phyloP scores from a whole-genome alignment of 2,113 vertebrate species.

The Dunckerocampus dactyliophorus region DNA sequence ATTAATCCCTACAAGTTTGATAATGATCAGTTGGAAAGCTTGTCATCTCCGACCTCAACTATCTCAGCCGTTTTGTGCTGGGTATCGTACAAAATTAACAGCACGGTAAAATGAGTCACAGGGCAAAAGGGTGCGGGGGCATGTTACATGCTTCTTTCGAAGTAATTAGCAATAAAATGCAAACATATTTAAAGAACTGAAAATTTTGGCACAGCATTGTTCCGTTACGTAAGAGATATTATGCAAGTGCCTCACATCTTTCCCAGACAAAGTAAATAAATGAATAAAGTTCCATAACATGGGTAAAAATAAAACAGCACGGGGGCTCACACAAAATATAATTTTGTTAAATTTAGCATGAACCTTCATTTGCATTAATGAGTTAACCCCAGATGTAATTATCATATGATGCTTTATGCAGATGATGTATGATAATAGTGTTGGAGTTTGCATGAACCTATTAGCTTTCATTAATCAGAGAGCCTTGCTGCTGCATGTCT shows the following conservation, averaged over 20 bases:
- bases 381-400: slow-evolving; percentile 29
- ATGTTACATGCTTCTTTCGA: not conserved
- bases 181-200: not conserved
- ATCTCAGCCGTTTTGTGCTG: too few species aligned
- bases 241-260: slow-evolving; percentile 8
- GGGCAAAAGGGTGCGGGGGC: not conserved
- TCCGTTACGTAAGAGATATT: not conserved
- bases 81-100: not conserved
- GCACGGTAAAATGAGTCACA: not conserved
- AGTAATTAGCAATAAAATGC: not conserved
- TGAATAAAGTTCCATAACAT: not conserved
- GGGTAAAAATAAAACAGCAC: slow-evolving; percentile 2
- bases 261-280: not conserved
- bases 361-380: slow-evolving; percentile 54
- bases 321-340: slow-evolving; percentile 17
- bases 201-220: not conserved
- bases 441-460: slow-evolving; percentile 41
- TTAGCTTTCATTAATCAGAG: slow-evolving; percentile 34
- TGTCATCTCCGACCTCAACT: too few species aligned
- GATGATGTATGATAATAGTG: slow-evolving; percentile 41
- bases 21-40: too few species aligned
- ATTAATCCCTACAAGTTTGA: too few species aligned
- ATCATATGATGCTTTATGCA: slow-evolving; percentile 32
- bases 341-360: slow-evolving; percentile 15
- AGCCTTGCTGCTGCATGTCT: not conserved